Conservation (phyloP, 1,140 invertebrate species). For the Lordiphosa stackelbergi region DNA sequence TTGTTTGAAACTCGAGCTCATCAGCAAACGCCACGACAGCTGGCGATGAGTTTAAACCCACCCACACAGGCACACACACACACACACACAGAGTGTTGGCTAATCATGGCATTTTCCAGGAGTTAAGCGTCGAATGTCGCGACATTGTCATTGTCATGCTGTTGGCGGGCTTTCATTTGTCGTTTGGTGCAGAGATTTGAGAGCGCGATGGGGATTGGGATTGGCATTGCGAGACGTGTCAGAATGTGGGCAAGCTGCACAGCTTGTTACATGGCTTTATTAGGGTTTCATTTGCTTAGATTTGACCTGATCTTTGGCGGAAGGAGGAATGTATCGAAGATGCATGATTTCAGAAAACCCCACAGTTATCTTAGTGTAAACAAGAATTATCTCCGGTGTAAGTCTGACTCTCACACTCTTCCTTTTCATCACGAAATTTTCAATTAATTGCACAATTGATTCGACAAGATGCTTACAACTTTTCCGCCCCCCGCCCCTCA, state of each 20-base stretch:
- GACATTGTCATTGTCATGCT: conserved; percentile 25
- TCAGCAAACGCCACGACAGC: conserved; percentile 33
- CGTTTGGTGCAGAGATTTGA: conserved; percentile 31
- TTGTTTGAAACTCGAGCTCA: conserved; percentile 70
- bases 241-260: conserved; percentile 13
- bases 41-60: conserved; percentile 16
- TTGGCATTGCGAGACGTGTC: background rate
- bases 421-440: conserved; percentile 69
- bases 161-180: conserved; percentile 30
- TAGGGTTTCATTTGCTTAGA: conserved; percentile 24
- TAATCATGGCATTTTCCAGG: conserved; percentile 60
- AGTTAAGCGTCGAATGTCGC: conserved; percentile 55
- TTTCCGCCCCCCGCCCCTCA: conserved; percentile 11
- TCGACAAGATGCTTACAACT: conserved; percentile 72
- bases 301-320: conserved; percentile 3
- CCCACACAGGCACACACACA: conserved; percentile 1
- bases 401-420: conserved; percentile 7
- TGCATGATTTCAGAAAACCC: background rate
- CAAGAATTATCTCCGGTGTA: too few relatives aligned
- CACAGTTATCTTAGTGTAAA: too few relatives aligned
- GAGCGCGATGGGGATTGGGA: background rate
- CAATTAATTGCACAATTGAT: conserved; percentile 73
- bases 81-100: conserved; percentile 29
- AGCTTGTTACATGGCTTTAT: conserved; percentile 39
- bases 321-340: too few relatives aligned